Evolutionary conservation across 2,888 invertebrate species (phyloP).

Genomic region (Keiferia lycopersicella): DNA sequence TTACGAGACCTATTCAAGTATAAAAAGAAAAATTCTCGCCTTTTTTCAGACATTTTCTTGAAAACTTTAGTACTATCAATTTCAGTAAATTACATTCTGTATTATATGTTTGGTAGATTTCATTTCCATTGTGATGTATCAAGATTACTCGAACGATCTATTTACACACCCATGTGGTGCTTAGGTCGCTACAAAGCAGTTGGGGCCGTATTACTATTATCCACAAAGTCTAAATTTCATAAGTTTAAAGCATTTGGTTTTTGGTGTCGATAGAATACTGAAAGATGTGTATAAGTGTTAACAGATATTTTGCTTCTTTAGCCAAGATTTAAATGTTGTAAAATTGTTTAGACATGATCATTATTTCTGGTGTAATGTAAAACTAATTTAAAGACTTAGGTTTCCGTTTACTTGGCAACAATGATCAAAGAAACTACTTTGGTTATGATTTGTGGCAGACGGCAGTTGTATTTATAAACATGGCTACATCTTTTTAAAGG

Average conservation of each 20-base stretch:
- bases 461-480: conserved; percentile 1
- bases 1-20: too few relatives aligned
- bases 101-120: background rate
- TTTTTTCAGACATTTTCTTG: too few relatives aligned
- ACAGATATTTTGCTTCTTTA: conserved; percentile 12
- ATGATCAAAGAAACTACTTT: background rate
- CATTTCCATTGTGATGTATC: background rate
- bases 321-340: conserved; percentile 17
- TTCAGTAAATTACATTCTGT: background rate
- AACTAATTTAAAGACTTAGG: background rate
- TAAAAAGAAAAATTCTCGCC: too few relatives aligned
- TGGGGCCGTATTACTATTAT: background rate
- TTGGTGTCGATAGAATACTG: background rate
- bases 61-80: too few relatives aligned
- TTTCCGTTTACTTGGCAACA: conserved; percentile 9
- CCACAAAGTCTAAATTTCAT: background rate
- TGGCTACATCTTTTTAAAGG: background rate
- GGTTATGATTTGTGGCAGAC: background rate
- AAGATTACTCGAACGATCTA: background rate
- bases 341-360: background rate
- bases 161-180: background rate
- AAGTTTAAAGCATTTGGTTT: background rate
- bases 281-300: background rate
- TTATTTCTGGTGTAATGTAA: background rate
- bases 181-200: background rate